Conservation (phyloP, 2,797 vertebrate genomes). For the Petrocephalus sullivani region DNA sequence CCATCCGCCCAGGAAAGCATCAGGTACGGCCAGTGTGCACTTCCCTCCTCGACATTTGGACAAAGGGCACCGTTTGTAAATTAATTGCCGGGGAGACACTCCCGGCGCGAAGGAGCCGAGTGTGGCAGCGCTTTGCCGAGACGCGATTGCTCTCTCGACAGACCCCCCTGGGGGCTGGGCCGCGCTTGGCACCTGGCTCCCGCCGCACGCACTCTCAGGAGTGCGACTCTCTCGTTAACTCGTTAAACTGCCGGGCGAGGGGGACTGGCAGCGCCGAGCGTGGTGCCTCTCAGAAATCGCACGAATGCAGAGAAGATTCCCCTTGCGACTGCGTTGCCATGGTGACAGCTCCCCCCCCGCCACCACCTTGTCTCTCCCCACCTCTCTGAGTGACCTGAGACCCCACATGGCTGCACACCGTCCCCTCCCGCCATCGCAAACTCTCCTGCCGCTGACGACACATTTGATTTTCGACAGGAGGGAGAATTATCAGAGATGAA, state of each 20-base stretch:
- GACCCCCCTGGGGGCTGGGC: not conserved
- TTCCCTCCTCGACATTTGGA: conserved; percentile 23
- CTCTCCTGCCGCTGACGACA: not conserved
- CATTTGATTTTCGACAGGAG: not conserved
- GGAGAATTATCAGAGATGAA: not conserved
- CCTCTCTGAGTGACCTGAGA: not conserved
- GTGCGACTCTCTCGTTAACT: conserved; percentile 11
- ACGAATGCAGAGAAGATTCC: not conserved
- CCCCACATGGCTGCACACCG: not conserved
- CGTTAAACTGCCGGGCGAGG: not conserved
- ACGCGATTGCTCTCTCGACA: not conserved
- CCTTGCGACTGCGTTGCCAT: not conserved
- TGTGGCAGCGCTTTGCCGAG: not conserved
- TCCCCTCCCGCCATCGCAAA: not conserved
- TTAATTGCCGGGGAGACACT: not conserved
- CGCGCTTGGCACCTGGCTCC: not conserved
- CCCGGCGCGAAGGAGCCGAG: not conserved
- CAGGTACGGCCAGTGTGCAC: not conserved
- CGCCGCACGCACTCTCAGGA: not conserved
- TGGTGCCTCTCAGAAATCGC: not conserved
- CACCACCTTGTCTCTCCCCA: not conserved
- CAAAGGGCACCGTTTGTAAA: conserved; percentile 22
- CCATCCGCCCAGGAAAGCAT: no score
- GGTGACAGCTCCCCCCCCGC: not conserved
- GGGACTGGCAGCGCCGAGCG: not conserved